Percentiles rank a stretch among this genome's conserved stretches.
Conservation (phyloP, 2,113 vertebrate genomes). For the Pteruthius melanotis region DNA sequence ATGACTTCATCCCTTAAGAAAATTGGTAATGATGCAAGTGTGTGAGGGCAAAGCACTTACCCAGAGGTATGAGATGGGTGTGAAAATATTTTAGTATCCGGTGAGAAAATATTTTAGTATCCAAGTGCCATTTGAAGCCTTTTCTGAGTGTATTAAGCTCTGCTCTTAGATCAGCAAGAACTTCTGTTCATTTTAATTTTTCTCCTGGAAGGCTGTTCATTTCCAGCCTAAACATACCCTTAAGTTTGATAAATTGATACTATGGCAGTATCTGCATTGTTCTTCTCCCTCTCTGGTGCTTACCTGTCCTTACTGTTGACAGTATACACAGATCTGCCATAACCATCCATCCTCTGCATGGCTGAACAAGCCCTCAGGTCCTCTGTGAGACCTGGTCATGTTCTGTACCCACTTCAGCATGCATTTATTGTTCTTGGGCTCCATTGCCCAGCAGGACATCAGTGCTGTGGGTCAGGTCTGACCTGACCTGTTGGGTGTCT, state of each 20-base stretch:
- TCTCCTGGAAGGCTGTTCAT: not conserved
- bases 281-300: not conserved
- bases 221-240: not conserved
- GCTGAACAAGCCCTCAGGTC: not conserved
- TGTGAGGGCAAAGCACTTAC: not conserved
- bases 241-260: not conserved
- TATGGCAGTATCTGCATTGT: not conserved
- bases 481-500: not conserved
- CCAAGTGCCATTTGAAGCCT: not conserved
- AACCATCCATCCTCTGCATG: not conserved
- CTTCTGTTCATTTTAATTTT: not conserved
- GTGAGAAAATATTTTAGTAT: not conserved
- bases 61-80: not conserved
- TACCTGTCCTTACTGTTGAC: not conserved
- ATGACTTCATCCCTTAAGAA: conserved; percentile 3
- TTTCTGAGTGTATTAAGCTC: not conserved
- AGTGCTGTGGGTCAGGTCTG: no score
- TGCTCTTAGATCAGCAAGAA: not conserved
- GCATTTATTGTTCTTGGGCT: not conserved
- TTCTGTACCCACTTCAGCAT: not conserved
- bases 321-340: not conserved
- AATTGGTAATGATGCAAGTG: not conserved
- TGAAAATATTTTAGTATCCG: not conserved
- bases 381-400: not conserved
- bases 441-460: not conserved